Evolutionary conservation across 2,888 invertebrate genomes (phyloP).

Genomic region (Apodemia zela): DNA sequence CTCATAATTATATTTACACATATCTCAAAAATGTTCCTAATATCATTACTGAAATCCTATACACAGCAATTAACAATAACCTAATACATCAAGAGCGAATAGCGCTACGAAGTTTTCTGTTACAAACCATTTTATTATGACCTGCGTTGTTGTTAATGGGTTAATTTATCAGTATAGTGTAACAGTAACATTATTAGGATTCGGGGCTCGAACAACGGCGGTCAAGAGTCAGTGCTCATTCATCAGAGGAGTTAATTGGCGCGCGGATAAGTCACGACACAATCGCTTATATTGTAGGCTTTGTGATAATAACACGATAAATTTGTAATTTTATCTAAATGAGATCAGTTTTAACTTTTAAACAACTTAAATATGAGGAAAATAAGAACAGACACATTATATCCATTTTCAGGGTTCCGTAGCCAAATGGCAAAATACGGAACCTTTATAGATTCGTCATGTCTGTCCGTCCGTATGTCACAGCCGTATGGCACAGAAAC

Average conservation of each 20-base stretch:
- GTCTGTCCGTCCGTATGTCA: no score
- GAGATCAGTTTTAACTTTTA: background rate
- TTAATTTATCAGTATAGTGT: slow-evolving; percentile 30
- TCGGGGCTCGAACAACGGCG: slow-evolving; percentile 42
- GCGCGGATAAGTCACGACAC: slow-evolving; percentile 70
- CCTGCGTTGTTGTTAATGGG: slow-evolving; percentile 33
- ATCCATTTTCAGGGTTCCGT: no score
- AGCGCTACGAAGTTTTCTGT: slow-evolving; percentile 52
- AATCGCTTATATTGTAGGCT: slow-evolving; percentile 69
- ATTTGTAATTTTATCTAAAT: background rate
- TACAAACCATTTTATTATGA: slow-evolving; percentile 43
- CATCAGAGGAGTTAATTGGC: slow-evolving; percentile 76
- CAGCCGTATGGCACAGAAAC: no score
- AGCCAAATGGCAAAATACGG: no score
- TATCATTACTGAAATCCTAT: background rate
- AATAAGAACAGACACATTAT: no score
- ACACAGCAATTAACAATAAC: slow-evolving; percentile 4
- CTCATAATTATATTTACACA: background rate
- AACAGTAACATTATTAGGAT: slow-evolving; percentile 19
- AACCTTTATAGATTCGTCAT: no score
- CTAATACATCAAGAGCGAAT: slow-evolving; percentile 50
- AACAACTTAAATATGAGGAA: no score
- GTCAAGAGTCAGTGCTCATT: slow-evolving; percentile 57
- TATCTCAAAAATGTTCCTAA: background rate
- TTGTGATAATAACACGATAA: slow-evolving; percentile 27